Conservation (phyloP, 2,797 vertebrate genomes). For the Cirrhinus molitorella region DNA sequence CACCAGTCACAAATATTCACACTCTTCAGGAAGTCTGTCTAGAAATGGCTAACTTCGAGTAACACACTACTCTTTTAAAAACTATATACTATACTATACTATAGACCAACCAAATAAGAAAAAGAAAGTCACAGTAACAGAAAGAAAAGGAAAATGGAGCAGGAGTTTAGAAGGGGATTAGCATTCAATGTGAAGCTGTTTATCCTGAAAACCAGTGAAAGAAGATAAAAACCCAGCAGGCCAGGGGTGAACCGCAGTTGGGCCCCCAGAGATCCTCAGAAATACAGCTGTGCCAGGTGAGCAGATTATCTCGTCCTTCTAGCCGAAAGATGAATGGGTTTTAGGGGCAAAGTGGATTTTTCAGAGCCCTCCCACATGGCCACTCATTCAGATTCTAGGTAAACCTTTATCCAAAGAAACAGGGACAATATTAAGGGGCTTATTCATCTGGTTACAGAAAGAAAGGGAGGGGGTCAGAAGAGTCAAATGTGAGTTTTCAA, state of each 20-base stretch:
- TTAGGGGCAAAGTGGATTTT: slow-evolving; percentile 76
- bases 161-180: slow-evolving; percentile 72
- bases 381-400: slow-evolving; percentile 68
- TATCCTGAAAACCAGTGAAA: slow-evolving; percentile 79
- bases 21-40: background rate
- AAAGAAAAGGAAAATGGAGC: slow-evolving; percentile 50
- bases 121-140: slow-evolving; percentile 45
- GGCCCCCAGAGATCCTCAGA: slow-evolving; percentile 64
- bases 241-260: slow-evolving; percentile 31
- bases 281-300: slow-evolving; percentile 75
- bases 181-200: slow-evolving; percentile 78
- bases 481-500: too few relatives aligned
- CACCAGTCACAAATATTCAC: background rate
- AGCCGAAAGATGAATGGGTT: slow-evolving; percentile 76
- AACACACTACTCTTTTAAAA: background rate
- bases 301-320: slow-evolving; percentile 71
- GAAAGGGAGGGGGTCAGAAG: too few relatives aligned
- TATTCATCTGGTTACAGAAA: background rate
- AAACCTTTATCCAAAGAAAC: slow-evolving; percentile 61
- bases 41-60: background rate
- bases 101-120: background rate
- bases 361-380: slow-evolving; percentile 73
- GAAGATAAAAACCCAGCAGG: slow-evolving; percentile 77
- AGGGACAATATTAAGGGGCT: background rate
- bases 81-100: too few relatives aligned